Percentiles rank a stretch among this genome's conserved stretches.
phyloP scores from a whole-genome alignment of 2,797 vertebrate species.

The Sphaeramia orbicularis region DNA sequence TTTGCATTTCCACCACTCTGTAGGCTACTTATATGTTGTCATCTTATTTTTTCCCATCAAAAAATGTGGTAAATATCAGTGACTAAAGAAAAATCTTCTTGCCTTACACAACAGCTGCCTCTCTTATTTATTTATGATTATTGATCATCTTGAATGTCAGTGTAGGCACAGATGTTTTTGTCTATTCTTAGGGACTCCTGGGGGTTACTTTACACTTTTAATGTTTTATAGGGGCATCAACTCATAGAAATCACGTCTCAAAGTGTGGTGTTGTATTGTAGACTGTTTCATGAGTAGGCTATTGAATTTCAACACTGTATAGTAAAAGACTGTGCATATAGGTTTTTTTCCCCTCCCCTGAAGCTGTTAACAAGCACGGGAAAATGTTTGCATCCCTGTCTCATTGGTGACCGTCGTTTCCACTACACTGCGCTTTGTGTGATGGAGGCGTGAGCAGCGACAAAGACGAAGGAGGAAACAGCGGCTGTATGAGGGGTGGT shows the following conservation, averaged over 20 bases:
- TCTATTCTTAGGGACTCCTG: background rate
- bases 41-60: background rate
- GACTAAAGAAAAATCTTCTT: slow-evolving; percentile 13
- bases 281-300: too few species aligned
- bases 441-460: slow-evolving; percentile 79
- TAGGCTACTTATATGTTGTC: background rate
- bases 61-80: background rate
- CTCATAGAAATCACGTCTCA: too few species aligned
- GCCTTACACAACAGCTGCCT: background rate
- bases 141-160: slow-evolving; percentile 49
- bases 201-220: too few species aligned
- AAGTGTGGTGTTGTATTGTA: too few species aligned
- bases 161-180: slow-evolving; percentile 1
- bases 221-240: too few species aligned
- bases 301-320: too few species aligned
- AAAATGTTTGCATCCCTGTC: slow-evolving; percentile 48
- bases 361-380: slow-evolving; percentile 32
- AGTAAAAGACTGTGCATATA: too few species aligned
- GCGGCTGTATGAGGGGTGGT: slow-evolving; percentile 54
- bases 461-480: slow-evolving; percentile 71
- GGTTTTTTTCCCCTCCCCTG: background rate
- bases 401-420: slow-evolving; percentile 60
- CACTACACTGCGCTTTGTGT: slow-evolving; percentile 79
- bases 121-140: slow-evolving; percentile 36
- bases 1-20: background rate